Evolutionary conservation across 2,797 vertebrate species (phyloP).

Genomic region (Parauchenoglanis ngamensis): DNA sequence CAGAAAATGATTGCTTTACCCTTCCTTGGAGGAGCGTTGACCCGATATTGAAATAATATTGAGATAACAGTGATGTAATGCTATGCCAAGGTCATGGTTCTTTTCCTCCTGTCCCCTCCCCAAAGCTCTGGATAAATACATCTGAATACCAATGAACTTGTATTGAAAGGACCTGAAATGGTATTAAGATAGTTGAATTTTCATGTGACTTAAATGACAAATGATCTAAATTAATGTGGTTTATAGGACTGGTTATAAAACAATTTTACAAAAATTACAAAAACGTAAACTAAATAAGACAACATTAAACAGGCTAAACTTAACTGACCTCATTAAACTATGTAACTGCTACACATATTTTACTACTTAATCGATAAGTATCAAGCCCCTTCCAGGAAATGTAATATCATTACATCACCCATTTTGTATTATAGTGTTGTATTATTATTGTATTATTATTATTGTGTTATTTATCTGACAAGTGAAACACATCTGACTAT

Average conservation of each 20-base stretch:
- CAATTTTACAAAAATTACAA: background rate
- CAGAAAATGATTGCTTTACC: constrained; percentile 45
- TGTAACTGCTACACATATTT: background rate
- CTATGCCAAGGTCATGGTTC: constrained; percentile 39
- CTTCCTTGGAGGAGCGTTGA: constrained; percentile 26
- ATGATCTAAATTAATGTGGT: background rate
- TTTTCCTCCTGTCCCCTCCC: background rate
- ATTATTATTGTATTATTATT: background rate
- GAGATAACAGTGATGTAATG: constrained; percentile 39
- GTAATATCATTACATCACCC: background rate
- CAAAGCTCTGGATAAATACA: constrained; percentile 14
- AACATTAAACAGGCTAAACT: background rate
- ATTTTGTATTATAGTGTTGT: background rate
- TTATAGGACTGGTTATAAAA: background rate
- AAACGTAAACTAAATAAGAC: background rate
- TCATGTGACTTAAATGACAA: background rate
- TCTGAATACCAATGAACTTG: constrained; percentile 17
- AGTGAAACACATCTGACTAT: background rate
- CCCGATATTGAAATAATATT: constrained; percentile 41
- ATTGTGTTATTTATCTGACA: background rate
- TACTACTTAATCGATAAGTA: background rate
- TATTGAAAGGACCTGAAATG: constrained; percentile 6
- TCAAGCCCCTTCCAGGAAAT: background rate
- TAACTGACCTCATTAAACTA: background rate
- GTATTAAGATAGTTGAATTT: background rate